Evolutionary conservation across 2,797 vertebrate species (phyloP).

Genomic region (Botia almorhae): DNA sequence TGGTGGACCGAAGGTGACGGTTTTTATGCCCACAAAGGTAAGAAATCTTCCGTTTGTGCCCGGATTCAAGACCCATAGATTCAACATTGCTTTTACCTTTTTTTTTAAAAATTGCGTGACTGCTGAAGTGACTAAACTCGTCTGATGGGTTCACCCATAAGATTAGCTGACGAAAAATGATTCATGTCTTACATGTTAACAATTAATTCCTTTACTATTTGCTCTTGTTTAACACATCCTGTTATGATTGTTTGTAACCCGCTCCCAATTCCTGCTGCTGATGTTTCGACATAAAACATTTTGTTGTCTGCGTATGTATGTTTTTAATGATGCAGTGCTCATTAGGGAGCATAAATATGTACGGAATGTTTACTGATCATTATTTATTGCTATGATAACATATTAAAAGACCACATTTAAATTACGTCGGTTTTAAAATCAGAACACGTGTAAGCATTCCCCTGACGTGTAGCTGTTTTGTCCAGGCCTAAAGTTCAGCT

Average conservation of each 20-base stretch:
- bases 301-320: neutral
- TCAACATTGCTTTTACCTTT: neutral
- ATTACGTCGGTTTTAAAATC: neutral
- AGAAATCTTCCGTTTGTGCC: slow-evolving; percentile 31
- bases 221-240: neutral
- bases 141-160: neutral
- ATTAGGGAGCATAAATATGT: no score
- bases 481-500: neutral
- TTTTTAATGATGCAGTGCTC: neutral
- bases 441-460: neutral
- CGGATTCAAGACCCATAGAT: neutral
- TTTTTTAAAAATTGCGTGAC: no score
- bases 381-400: neutral
- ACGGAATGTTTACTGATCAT: neutral
- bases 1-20: slow-evolving; percentile 52
- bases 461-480: neutral
- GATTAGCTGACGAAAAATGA: neutral
- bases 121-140: neutral
- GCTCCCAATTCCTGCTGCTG: neutral
- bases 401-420: neutral
- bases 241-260: neutral
- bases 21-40: slow-evolving; percentile 66
- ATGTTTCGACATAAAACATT: neutral
- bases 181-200: neutral
- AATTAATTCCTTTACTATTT: neutral